phyloP scores from a whole-genome alignment of 2,888 invertebrate genomes.

The Bombyx huttoni region DNA sequence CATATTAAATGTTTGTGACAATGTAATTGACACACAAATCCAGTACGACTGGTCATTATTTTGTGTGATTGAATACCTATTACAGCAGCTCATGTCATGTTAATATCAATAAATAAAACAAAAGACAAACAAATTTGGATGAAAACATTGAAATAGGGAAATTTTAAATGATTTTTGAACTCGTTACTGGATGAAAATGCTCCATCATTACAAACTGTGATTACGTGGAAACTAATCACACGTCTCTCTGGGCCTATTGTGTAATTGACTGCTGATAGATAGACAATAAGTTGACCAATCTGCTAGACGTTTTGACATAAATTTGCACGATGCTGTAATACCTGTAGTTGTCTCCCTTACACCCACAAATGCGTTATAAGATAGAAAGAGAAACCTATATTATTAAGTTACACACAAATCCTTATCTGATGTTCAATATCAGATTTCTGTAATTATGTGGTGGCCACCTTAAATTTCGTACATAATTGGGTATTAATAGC shows the following conservation, averaged over 20 bases:
- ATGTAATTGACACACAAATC: too few relatives aligned
- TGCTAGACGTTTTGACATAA: constrained; percentile 15
- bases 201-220: not conserved
- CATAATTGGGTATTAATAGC: not conserved
- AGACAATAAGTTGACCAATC: constrained; percentile 19
- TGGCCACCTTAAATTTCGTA: not conserved
- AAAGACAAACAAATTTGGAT: too few relatives aligned
- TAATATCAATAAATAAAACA: too few relatives aligned
- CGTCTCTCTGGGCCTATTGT: constrained; percentile 6
- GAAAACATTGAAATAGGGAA: too few relatives aligned
- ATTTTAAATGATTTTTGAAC: too few relatives aligned
- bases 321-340: constrained; percentile 10
- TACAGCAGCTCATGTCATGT: too few relatives aligned
- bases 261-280: constrained; percentile 19
- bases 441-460: not conserved
- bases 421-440: not conserved
- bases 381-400: constrained; percentile 6
- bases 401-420: not conserved
- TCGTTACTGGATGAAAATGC: not conserved
- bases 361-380: not conserved
- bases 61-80: too few relatives aligned
- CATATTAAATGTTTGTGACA: too few relatives aligned
- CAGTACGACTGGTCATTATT: too few relatives aligned
- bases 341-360: constrained; percentile 7
- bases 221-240: constrained; percentile 12